Conservation (phyloP, 2,797 vertebrate genomes). For the Tenualosa thibaudeaui region DNA sequence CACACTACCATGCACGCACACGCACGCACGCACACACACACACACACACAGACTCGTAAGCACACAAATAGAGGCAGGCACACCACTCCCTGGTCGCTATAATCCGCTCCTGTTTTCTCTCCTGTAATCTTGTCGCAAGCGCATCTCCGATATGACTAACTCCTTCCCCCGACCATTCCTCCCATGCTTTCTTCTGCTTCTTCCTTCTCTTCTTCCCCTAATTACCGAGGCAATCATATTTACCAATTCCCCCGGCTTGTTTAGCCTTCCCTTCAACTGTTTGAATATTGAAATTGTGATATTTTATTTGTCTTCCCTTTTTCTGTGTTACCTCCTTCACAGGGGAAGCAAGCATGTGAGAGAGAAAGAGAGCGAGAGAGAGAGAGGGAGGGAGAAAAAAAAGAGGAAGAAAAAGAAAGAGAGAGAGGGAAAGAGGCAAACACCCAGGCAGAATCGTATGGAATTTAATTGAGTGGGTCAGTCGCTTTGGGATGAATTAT, state of each 20-base stretch:
- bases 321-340: constrained; percentile 34
- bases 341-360: not conserved
- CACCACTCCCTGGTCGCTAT: constrained; percentile 28
- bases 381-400: not conserved
- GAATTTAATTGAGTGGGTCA: constrained; percentile 77
- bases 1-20: not conserved
- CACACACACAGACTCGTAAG: constrained; percentile 46
- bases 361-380: not conserved
- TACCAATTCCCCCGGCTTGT: constrained; percentile 59
- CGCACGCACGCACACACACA: constrained; percentile 34
- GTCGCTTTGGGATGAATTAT: constrained; percentile 67
- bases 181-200: constrained; percentile 51
- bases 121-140: constrained; percentile 67
- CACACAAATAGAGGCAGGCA: not conserved
- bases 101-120: constrained; percentile 64
- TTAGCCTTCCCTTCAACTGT: constrained; percentile 68
- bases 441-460: constrained; percentile 54
- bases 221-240: constrained; percentile 74
- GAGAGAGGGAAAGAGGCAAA: constrained; percentile 49
- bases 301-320: constrained; percentile 60
- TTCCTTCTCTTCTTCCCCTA: constrained; percentile 62
- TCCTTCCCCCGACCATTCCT: constrained; percentile 59
- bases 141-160: constrained; percentile 68
- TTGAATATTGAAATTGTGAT: constrained; percentile 69
- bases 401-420: not conserved